Evolutionary conservation across 2,888 invertebrate species (phyloP).

Genomic region (Melinaea menophilus): DNA sequence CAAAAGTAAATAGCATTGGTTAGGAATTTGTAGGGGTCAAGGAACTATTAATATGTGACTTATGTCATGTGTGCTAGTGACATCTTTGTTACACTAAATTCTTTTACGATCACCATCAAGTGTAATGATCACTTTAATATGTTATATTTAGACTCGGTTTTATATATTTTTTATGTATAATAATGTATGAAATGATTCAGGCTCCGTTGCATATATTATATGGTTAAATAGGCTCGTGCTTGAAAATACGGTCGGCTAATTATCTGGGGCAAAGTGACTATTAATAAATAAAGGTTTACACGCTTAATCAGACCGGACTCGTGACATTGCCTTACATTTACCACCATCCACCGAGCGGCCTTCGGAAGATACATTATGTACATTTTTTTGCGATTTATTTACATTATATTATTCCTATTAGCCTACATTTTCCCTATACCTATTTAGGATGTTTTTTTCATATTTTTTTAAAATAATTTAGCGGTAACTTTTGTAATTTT

Average conservation of each 20-base stretch:
- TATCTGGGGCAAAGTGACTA: constrained; percentile 72
- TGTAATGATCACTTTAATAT: no score
- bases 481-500: no score
- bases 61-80: no score
- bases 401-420: no score
- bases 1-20: no score
- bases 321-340: constrained; percentile 40
- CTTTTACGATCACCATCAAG: no score
- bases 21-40: no score
- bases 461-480: no score
- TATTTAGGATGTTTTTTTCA: no score
- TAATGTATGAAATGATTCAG: constrained; percentile 38
- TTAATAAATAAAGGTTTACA: constrained; percentile 66
- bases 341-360: background rate
- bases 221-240: constrained; percentile 61
- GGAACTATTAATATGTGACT: no score
- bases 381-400: background rate
- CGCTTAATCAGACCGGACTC: constrained; percentile 60
- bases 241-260: constrained; percentile 65
- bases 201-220: constrained; percentile 62
- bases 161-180: constrained; percentile 21
- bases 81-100: no score
- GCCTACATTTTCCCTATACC: no score
- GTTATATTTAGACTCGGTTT: constrained; percentile 10
- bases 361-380: background rate